Evolutionary conservation across 2,113 vertebrate species (phyloP).

Genomic region (Equus przewalskii): DNA sequence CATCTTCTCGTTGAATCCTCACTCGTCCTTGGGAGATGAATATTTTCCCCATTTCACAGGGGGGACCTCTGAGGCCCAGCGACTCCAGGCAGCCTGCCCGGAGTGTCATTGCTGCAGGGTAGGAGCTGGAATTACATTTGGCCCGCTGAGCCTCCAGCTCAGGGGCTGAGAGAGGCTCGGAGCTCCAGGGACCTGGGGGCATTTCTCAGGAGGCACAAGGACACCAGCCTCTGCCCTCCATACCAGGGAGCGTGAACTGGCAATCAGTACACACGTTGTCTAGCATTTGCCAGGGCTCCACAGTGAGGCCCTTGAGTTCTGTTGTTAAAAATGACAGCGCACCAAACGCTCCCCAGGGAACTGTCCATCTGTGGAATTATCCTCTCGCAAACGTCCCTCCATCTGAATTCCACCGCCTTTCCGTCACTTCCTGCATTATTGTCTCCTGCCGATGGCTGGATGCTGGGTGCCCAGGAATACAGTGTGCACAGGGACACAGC

Average conservation of each 20-base stretch:
- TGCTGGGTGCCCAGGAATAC: not conserved
- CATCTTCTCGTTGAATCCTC: not conserved
- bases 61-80: not conserved
- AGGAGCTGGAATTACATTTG: not conserved
- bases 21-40: fast-evolving
- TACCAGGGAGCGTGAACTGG: too few species aligned
- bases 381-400: not conserved
- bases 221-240: not conserved
- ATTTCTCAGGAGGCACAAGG: not conserved
- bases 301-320: too few species aligned
- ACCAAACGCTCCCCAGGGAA: not conserved
- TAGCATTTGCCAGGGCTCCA: not conserved
- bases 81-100: not conserved
- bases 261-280: not conserved
- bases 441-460: fast-evolving
- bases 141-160: not conserved
- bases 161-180: not conserved
- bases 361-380: not conserved
- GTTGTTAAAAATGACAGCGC: not conserved
- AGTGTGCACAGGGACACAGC: not conserved
- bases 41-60: not conserved
- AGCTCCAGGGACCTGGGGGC: not conserved
- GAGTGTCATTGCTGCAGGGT: not conserved
- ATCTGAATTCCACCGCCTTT: not conserved
- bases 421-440: not conserved